Conservation (phyloP, 1,140 invertebrate species). For the Bombyx mandarina region DNA sequence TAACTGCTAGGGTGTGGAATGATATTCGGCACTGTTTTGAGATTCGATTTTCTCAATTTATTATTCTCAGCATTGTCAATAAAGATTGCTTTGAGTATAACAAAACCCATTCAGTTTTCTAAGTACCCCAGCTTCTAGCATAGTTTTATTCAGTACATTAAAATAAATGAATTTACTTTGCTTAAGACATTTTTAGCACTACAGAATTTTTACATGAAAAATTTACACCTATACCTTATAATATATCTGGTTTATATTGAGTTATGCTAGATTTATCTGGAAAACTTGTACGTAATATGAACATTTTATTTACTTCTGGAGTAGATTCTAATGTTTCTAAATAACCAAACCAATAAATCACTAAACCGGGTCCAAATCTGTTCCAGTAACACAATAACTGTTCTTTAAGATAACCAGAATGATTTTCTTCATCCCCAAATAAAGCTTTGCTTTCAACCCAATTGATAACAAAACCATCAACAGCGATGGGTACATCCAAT, state of each 20-base stretch:
- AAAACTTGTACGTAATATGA: conserved; percentile 42
- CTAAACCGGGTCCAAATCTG: conserved; percentile 92
- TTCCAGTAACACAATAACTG: conserved; percentile 95
- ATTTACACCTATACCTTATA: conserved; percentile 2
- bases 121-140: no score
- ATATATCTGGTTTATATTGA: conserved; percentile 45
- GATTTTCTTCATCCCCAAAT: conserved; percentile 88
- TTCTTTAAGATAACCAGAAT: conserved; percentile 87
- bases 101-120: no score
- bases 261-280: conserved; percentile 51
- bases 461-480: conserved; percentile 89
- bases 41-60: no score
- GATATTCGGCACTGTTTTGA: no score
- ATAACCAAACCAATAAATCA: conserved; percentile 97
- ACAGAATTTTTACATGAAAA: no score
- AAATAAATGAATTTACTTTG: no score
- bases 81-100: no score
- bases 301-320: conserved; percentile 67
- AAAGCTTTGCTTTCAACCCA: conserved; percentile 98
- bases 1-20: no score
- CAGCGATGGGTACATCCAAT: conserved; percentile 89
- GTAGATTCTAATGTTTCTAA: conserved; percentile 74
- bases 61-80: no score
- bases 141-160: no score
- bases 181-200: no score